Base-by-base conservation (phyloP, 2,888 invertebrate genomes). In the Eilema griseolum region DNA sequence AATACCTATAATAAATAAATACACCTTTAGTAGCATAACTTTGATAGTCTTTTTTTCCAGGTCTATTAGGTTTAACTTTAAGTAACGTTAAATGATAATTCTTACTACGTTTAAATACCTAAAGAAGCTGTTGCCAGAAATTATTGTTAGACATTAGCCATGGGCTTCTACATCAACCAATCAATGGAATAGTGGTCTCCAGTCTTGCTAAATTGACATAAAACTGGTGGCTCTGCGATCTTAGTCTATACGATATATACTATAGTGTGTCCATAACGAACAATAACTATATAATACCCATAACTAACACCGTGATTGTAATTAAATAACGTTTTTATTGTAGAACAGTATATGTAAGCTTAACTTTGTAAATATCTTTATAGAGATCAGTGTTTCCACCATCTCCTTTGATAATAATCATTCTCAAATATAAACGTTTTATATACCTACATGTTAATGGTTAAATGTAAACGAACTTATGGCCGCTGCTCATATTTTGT, bases 331-430 rank as follows among this genome's bases (percentile, higher is more conserved):
- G 72, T 72, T 62, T 68, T 67, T 67, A 77, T 87, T 78, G 86
- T 92, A 91, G 90, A 86, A 87, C 89, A 86, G 85, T 89, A 90
- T 88, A 87, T 83, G 87, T 92, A 92, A 92, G 93, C 92, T 91
- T 92, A 88, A 89, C 89, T 89, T 83, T 94, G 95, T 94, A 95
- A 90, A 95, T 94, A 93, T 85, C 86, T 89, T 75, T 84, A 87
- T 90, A 93, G 88, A 90, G 84, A 91, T 91, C 91, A 89, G 87
- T 91, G 90, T 93, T 91, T 92, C 90, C 90, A 91, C 91, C 89
- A 86, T 89, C 88, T 90, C 89, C 90, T 92, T 93, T 93, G 90
- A 90, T 93, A 92, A 91, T 88, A 93, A 91, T 88, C 87, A 85
- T 80, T 88, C 86, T 85, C 89, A 89, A 78, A 83, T 90, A 88